Base-by-base conservation (phyloP, 2,797 vertebrate species). In the Scleropages formosus region DNA sequence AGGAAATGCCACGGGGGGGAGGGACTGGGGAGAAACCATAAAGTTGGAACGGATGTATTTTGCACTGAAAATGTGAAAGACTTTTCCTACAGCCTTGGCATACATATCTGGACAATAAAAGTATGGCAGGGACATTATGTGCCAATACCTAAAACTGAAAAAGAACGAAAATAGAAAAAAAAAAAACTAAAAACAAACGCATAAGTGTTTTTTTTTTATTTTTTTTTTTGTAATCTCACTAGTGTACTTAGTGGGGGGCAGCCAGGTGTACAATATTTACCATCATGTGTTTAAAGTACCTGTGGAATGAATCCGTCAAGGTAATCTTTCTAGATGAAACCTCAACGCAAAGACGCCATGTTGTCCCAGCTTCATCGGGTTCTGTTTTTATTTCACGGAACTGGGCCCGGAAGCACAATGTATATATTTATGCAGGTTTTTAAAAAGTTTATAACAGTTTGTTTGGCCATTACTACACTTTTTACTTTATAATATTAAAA, bases 401-500 rank as follows among this genome's bases (percentile, higher is more conserved):
- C 94, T 94, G 94, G 94, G 94, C 95, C 96, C 93, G 91, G 96
- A 94, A 98, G 96, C 96, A 98, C 96, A 98, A 98, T 99, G 98
- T 99, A 99, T 93, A 99, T 99, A 98, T 95, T 96, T 97, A 97
- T 97, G 98, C 98, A 98, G 96, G 96, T 98, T 99, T 99, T 99
- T 99, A 99, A 93, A 90, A 98, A 96, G 95, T 99, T 99, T 98
- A 98, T 98, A 98, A 98, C 96, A 98, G 96, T 99, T 96, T 93
- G 96, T 98, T 98, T 97, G 96, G 96, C 96, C 98, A 98, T 99
- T 98, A 98, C 95, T 98, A 99, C 96, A 99, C 96, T 99, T 98
- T 98, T 98, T 99, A 99, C 97, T 98, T 98, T 98, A 96, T 98
- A 95, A 98, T 98, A 98, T 95, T 95, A 98, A 86, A 93, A 90